phyloP scores from a whole-genome alignment of 2,797 vertebrate genomes.

The Trichosurus vulpecula region DNA sequence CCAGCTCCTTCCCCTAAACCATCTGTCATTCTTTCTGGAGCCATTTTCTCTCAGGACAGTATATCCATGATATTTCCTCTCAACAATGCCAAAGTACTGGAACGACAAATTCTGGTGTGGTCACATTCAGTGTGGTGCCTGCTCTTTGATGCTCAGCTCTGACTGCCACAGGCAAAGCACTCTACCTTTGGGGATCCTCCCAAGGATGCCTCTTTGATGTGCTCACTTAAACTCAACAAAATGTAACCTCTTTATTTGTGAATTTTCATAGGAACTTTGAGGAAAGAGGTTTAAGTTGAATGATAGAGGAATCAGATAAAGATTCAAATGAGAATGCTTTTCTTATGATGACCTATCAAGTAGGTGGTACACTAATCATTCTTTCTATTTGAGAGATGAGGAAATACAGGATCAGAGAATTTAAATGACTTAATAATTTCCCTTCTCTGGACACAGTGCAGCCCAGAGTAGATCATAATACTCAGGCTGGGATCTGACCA shows the following conservation, averaged over 20 bases:
- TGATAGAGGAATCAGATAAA: not conserved
- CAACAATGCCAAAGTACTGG: not conserved
- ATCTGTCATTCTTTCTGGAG: not conserved
- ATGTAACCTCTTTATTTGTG: not conserved
- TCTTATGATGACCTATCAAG: not conserved
- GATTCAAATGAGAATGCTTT: not conserved
- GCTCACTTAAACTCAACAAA: not conserved
- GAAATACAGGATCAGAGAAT: not conserved
- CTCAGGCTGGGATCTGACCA: not conserved
- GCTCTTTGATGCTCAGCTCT: not conserved
- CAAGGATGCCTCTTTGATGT: not conserved
- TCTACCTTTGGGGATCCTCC: not conserved
- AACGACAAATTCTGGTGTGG: not conserved
- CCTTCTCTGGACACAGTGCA: not conserved
- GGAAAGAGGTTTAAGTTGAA: not conserved
- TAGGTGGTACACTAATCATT: not conserved
- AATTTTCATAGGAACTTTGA: not conserved
- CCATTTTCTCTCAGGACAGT: constrained; percentile 3
- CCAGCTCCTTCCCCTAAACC: not conserved
- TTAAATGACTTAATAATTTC: not conserved
- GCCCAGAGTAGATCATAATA: not conserved
- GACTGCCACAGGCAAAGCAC: not conserved
- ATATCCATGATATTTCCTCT: not conserved
- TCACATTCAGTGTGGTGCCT: not conserved
- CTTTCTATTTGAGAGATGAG: not conserved